phyloP scores from a whole-genome alignment of 2,888 invertebrate genomes.

The Eupithecia inturbata region DNA sequence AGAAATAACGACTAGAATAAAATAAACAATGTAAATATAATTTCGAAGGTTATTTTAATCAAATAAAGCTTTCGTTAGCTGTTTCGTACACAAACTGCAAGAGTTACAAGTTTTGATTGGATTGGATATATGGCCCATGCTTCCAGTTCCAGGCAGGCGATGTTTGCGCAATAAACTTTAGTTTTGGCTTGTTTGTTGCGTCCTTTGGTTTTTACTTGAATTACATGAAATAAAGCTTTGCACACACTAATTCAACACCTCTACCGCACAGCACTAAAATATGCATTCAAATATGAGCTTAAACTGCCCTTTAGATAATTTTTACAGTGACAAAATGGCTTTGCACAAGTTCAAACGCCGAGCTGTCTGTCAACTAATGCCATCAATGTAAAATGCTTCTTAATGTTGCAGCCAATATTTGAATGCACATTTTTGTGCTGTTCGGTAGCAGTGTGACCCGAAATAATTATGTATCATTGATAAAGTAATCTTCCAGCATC shows the following conservation, averaged over 20 bases:
- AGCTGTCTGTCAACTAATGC: too few relatives aligned
- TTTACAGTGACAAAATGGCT: too few relatives aligned
- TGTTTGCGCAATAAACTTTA: constrained; percentile 4
- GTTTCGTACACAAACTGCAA: constrained; percentile 4
- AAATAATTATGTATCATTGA: too few relatives aligned
- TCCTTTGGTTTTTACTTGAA: constrained; percentile 2
- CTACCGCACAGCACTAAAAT: too few relatives aligned
- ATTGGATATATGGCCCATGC: constrained; percentile 22
- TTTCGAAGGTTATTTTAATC: not conserved
- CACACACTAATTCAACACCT: not conserved
- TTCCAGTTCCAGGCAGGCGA: constrained; percentile 11
- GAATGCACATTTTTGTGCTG: too few relatives aligned
- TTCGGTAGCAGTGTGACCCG: too few relatives aligned
- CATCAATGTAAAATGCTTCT: too few relatives aligned
- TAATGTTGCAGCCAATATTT: not conserved
- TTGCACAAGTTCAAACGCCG: too few relatives aligned
- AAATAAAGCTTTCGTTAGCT: constrained; percentile 7
- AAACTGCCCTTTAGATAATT: too few relatives aligned
- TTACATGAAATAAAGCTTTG: not conserved
- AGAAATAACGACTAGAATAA: not conserved
- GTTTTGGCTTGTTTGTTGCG: not conserved
- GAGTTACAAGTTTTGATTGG: constrained; percentile 31
- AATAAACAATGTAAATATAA: not conserved
- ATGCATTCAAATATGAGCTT: too few relatives aligned
- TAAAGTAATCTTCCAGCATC: too few relatives aligned